Base-by-base conservation (phyloP, 64 coral and sea anemone species). In the Acropora tenuis region DNA sequence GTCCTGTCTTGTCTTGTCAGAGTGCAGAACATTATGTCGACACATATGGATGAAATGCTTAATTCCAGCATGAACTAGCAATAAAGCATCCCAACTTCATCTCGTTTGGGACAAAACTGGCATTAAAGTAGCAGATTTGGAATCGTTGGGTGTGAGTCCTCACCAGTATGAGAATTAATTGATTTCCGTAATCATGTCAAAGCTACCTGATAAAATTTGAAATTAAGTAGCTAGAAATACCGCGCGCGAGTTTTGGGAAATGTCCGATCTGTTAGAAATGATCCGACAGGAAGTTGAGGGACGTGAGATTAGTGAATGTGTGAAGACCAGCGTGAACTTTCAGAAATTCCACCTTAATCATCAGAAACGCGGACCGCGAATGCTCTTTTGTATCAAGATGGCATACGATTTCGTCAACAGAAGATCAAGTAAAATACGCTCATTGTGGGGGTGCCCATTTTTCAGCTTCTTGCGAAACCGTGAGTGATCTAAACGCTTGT, bases 151-250 rank as follows among this genome's bases (percentile, higher is more conserved):
- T 15, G 12, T 76, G 8, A 76, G 74, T 45, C 45, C 74, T 43
- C 40, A 43, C 74, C 43, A 76, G 74, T 76, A 76, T 76, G 30
- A 10, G 44, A 76, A 42, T 76, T 45, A 43, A 10, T 45, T 76
- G 6, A 76, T 76, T 45, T 42, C 74, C 13, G 74, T 76, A 42
- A 76, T 76, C 5, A 76, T 76, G 74, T 76, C 74, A 5, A 76
- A 55, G 52, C 52, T 55, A 55, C 52, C 52, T 55, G 5, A 55
- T 55, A 9, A 55, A 55, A 55, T 55, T 43, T 43, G 74, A 76
- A 76, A 43, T 76, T 1, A 76, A 76, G 74, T 45, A 2, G 40
- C 40, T 41, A 45, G 43, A 76, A 76, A 43, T 76, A 76, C 40
- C 8, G 43, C 74, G 44, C 30, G 43, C 44, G 71, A n/a, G 17